Conservation (phyloP, 2,797 vertebrate genomes). For the Pitangus sulphuratus region DNA sequence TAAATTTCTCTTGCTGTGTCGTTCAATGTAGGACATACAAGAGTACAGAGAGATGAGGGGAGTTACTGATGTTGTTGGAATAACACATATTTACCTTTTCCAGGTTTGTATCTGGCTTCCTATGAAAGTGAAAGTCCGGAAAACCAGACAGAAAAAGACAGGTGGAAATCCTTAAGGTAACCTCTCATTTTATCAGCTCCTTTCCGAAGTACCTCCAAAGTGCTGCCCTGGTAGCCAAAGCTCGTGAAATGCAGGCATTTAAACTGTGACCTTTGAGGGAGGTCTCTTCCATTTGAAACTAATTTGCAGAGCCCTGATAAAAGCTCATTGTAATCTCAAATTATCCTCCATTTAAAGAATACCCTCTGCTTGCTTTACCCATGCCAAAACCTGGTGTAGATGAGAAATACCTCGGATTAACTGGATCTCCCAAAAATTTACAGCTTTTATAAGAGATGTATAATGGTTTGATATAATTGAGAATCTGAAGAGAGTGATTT, state of each 20-base stretch:
- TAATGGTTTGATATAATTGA: neutral
- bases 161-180: conserved; percentile 83
- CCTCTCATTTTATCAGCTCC: neutral
- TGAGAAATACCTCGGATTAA: neutral
- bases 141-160: conserved; percentile 82
- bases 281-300: neutral
- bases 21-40: neutral
- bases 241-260: neutral
- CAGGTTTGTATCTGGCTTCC: conserved; percentile 83
- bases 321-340: neutral
- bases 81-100: neutral
- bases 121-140: conserved; percentile 84
- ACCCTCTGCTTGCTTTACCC: neutral
- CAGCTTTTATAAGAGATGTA: neutral
- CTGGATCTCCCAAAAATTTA: neutral
- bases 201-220: neutral
- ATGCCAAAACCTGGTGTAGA: neutral
- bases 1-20: neutral
- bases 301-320: neutral
- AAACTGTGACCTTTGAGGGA: neutral
- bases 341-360: neutral
- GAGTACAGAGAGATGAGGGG: neutral
- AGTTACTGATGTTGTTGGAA: neutral
- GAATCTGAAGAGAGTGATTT: neutral
- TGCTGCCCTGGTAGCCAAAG: neutral